Evolutionary conservation across 1,140 invertebrate genomes (phyloP).

Genomic region (Apis florea): DNA sequence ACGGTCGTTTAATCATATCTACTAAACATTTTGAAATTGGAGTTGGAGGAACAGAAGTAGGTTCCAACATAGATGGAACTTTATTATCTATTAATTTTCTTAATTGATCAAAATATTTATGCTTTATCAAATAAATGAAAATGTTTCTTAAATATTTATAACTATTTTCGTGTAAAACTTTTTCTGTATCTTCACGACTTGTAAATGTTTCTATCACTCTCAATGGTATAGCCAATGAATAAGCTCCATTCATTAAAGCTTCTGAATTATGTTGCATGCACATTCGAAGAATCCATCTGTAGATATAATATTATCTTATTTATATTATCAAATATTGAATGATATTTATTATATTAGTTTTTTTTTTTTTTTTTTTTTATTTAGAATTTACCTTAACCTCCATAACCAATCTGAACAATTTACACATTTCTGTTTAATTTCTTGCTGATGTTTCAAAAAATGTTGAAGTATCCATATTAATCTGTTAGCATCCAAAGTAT

Average conservation of each 20-base stretch:
- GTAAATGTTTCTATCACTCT: constrained; percentile 91
- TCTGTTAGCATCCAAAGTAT: constrained; percentile 84
- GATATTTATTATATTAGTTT: neutral
- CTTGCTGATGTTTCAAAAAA: constrained; percentile 82
- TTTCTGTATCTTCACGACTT: constrained; percentile 80
- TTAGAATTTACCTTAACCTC: constrained; percentile 81
- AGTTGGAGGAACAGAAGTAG: constrained; percentile 86
- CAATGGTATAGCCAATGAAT: constrained; percentile 87
- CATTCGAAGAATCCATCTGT: constrained; percentile 72
- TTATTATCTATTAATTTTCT: constrained; percentile 86
- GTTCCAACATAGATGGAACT: constrained; percentile 86
- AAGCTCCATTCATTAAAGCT: constrained; percentile 64
- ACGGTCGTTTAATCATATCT: constrained; percentile 88
- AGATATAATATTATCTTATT: constrained; percentile 28
- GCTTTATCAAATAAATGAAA: constrained; percentile 75
- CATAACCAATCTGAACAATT: constrained; percentile 82
- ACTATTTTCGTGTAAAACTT: constrained; percentile 77
- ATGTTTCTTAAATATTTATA: constrained; percentile 67
- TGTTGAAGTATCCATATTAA: constrained; percentile 84
- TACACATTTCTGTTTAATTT: constrained; percentile 79
- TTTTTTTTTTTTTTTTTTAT: constrained; percentile 32
- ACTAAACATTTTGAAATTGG: constrained; percentile 87
- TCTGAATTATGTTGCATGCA: constrained; percentile 74
- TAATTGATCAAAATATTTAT: constrained; percentile 87
- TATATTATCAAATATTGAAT: neutral